A percentile compares a stretch with the other conserved stretches of the same genome.
Evolutionary conservation across 1,140 invertebrate genomes (phyloP).

Genomic region (Procambarus clarkii): DNA sequence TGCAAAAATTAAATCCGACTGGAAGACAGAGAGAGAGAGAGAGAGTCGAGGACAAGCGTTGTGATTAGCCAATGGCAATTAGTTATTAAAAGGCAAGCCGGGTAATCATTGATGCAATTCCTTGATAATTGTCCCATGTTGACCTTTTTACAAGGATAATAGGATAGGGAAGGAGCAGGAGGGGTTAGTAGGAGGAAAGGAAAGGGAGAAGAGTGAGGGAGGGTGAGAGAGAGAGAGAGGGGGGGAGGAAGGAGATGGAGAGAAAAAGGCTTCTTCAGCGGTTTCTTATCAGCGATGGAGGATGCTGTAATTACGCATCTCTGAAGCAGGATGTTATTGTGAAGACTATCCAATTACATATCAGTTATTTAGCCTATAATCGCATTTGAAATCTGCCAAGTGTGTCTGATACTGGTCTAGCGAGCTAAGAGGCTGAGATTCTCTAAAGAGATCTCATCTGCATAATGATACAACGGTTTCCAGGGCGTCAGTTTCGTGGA

Average conservation of each 20-base stretch:
- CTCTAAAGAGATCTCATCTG: constrained; percentile 11
- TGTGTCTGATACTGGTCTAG: not conserved
- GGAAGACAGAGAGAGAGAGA: not conserved
- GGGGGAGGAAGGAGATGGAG: no score
- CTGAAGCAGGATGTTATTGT: not conserved
- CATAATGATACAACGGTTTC: constrained; percentile 48
- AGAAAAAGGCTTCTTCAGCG: not conserved
- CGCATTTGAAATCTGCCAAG: not conserved
- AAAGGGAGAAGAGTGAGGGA: no score
- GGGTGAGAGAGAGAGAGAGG: no score
- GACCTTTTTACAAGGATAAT: constrained; percentile 9
- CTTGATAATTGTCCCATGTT: not conserved
- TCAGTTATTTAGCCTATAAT: constrained; percentile 38
- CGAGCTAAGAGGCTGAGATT: not conserved
- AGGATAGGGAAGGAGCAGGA: no score
- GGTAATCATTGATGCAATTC: not conserved
- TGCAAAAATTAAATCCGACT: not conserved
- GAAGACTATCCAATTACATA: constrained; percentile 29
- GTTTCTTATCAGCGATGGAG: constrained; percentile 25
- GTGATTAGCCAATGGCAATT: constrained; percentile 34
- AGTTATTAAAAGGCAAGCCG: not conserved
- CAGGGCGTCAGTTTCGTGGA: constrained; percentile 15
- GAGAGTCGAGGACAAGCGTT: constrained; percentile 1
- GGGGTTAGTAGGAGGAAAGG: no score
- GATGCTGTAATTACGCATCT: not conserved